These are phyloP conservation scores for Tenodera sinensis DNA, from an alignment of 2,888 invertebrate species.

Conservation along the genomic window DNA sequence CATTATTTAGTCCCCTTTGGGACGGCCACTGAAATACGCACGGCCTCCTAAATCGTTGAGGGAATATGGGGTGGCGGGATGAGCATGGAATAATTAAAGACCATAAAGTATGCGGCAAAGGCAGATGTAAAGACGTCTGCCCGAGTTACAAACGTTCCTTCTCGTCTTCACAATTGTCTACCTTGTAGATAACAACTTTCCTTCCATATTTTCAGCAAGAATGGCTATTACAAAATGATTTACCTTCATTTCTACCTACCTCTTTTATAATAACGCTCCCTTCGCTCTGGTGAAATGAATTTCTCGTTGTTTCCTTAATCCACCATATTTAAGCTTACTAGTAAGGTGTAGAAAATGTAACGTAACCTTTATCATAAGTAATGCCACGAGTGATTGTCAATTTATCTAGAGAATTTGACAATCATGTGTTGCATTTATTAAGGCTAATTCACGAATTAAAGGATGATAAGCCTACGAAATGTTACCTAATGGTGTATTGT, in stretches of 20 bases:
- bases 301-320: too few species aligned
- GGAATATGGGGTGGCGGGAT: background rate
- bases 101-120: constrained; percentile 5
- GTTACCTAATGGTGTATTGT: too few species aligned
- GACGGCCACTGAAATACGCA: background rate
- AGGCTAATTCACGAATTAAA: too few species aligned
- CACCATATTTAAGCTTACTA: too few species aligned
- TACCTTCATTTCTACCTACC: background rate
- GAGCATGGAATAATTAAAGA: constrained; percentile 7
- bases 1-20: constrained; percentile 23
- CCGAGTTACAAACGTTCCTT: background rate
- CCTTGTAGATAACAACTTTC: background rate
- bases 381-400: too few species aligned
- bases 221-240: background rate
- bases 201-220: background rate
- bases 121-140: constrained; percentile 2
- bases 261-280: background rate
- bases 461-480: too few species aligned
- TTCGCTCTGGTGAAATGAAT: too few species aligned
- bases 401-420: too few species aligned
- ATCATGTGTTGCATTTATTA: too few species aligned
- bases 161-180: background rate
- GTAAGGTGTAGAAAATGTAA: too few species aligned
- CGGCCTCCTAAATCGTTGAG: constrained; percentile 3
- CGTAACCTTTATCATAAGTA: too few species aligned